Conservation (phyloP, 2,113 vertebrate genomes). For the Daphoenositta chrysoptera region DNA sequence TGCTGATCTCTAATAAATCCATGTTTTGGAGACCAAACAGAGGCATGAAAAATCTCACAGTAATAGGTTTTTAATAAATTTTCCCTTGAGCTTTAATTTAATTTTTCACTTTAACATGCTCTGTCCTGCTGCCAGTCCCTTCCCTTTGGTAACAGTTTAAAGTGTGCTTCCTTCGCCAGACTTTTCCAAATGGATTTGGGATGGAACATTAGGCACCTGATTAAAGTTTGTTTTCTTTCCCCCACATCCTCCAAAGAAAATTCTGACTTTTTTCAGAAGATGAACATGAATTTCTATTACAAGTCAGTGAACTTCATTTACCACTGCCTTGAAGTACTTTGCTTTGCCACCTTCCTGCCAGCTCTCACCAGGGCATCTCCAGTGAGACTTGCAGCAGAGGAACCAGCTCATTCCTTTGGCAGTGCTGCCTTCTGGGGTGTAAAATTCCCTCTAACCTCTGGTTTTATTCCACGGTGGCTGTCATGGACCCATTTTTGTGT, state of each 20-base stretch:
- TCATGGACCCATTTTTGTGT: not conserved
- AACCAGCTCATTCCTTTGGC: not conserved
- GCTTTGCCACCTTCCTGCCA: not conserved
- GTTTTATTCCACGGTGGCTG: not conserved
- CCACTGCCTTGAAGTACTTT: not conserved
- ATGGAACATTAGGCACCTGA: not conserved
- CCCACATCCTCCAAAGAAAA: not conserved
- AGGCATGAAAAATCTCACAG: not conserved
- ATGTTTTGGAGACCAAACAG: not conserved
- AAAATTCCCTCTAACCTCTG: not conserved
- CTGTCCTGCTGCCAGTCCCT: not conserved
- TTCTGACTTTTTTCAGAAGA: not conserved
- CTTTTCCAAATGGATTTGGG: not conserved
- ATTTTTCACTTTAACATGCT: not conserved
- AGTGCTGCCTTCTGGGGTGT: not conserved
- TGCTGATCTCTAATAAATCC: not conserved
- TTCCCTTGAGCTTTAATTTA: not conserved
- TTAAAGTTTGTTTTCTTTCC: not conserved
- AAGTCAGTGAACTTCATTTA: not conserved
- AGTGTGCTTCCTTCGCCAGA: not conserved
- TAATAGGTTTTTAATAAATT: not conserved
- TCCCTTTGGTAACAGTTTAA: not conserved
- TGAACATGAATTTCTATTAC: not conserved
- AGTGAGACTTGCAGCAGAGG: not conserved
- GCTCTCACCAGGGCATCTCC: not conserved